These are phyloP conservation scores for Phenacoccus solenopsis DNA, from an alignment of 1,140 invertebrate species.

Conservation along the genomic window DNA sequence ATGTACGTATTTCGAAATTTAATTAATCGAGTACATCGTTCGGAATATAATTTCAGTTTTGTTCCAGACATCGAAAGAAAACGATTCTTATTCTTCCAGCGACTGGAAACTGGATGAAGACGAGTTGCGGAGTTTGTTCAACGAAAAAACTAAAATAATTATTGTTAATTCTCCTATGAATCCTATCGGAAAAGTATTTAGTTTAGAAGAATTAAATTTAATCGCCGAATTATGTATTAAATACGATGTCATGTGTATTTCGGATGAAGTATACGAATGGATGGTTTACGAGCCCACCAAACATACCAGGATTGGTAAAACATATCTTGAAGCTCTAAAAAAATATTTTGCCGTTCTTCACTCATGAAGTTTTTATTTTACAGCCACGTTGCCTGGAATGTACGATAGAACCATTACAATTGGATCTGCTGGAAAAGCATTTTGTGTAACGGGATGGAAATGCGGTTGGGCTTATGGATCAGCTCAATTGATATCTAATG, in stretches of 20 bases:
- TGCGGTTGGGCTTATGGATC: conserved; percentile 91
- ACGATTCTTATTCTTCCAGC: conserved; percentile 29
- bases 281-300: conserved; percentile 73
- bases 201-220: conserved; percentile 49
- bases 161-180: conserved; percentile 95
- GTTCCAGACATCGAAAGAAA: neutral
- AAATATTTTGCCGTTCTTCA: neutral
- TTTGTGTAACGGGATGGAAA: conserved; percentile 96
- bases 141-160: conserved; percentile 80
- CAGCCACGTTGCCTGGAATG: conserved; percentile 78
- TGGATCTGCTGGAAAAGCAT: conserved; percentile 91
- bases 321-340: too few relatives aligned
- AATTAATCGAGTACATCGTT: too few relatives aligned
- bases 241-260: conserved; percentile 77
- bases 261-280: conserved; percentile 98
- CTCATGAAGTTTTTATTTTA: neutral
- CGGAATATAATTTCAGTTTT: neutral
- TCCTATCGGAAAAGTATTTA: conserved; percentile 84
- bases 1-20: conserved; percentile 33
- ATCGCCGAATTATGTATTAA: conserved; percentile 83
- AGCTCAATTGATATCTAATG: conserved; percentile 57
- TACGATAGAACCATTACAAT: conserved; percentile 95
- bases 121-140: conserved; percentile 74
- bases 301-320: conserved; percentile 68
- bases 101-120: conserved; percentile 83